A percentile compares a stretch with the other conserved stretches of the same genome.
phyloP scores from a whole-genome alignment of 1,140 invertebrate genomes.

The Euglossa dilemma region DNA sequence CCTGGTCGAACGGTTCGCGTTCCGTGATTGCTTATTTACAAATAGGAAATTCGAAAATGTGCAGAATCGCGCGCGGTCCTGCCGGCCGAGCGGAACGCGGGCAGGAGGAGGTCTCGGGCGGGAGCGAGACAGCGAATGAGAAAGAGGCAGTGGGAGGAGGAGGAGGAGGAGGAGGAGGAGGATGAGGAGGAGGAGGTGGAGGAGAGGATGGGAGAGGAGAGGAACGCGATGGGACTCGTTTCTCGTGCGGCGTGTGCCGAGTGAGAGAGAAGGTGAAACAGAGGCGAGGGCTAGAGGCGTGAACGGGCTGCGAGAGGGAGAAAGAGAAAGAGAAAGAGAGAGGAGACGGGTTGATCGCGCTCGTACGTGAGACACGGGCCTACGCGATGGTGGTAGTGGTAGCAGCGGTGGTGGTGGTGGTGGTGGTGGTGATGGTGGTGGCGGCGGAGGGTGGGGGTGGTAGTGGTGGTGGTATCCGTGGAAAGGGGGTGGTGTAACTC shows the following conservation, averaged over 20 bases:
- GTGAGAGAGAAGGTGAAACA: background rate
- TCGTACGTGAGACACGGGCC: slow-evolving; percentile 26
- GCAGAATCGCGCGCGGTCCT: slow-evolving; percentile 65
- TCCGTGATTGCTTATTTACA: slow-evolving; percentile 83
- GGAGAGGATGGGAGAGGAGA: background rate
- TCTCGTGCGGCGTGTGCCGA: slow-evolving; percentile 29
- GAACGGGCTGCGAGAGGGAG: background rate
- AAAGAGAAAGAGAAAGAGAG: slow-evolving; percentile 3
- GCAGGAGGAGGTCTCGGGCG: slow-evolving; percentile 34
- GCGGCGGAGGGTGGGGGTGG: slow-evolving; percentile 18
- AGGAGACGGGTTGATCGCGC: slow-evolving; percentile 36
- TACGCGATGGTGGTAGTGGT: background rate
- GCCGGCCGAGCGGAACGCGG: slow-evolving; percentile 18
- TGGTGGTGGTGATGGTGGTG: slow-evolving; percentile 10
- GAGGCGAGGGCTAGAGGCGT: slow-evolving; percentile 4
- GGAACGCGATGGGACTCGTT: slow-evolving; percentile 7
- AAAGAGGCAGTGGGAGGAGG: background rate
- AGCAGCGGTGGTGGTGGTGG: background rate
- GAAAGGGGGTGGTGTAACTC: slow-evolving; percentile 31
- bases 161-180: background rate
- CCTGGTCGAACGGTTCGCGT: slow-evolving; percentile 57
- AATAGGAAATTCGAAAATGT: slow-evolving; percentile 83
- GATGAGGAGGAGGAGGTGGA: background rate
- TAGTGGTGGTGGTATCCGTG: slow-evolving; percentile 18
- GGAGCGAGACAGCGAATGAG: background rate